These are phyloP conservation scores for Hemitrygon akajei DNA, from an alignment of 2,797 vertebrate species.

Conservation along the genomic window DNA sequence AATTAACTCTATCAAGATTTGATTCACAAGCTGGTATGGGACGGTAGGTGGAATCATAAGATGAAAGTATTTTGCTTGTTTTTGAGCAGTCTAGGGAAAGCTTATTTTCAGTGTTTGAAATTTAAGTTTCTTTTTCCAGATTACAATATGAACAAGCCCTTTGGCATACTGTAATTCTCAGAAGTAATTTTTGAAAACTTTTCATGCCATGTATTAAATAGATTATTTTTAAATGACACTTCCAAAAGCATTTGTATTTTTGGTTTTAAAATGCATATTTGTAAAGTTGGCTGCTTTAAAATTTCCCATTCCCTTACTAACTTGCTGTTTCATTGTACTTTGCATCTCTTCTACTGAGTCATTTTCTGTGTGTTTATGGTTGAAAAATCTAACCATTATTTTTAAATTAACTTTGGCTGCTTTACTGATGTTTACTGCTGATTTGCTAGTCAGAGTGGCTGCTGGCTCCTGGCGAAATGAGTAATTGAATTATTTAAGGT, in stretches of 20 bases:
- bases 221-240: background rate
- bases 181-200: background rate
- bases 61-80: background rate
- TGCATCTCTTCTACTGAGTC: background rate
- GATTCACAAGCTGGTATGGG: background rate
- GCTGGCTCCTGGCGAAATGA: background rate
- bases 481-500: background rate
- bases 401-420: background rate
- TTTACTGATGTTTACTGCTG: background rate
- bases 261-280: background rate
- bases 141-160: background rate
- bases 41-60: background rate
- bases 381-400: background rate
- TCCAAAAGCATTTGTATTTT: background rate
- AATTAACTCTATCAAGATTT: background rate
- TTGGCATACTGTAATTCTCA: conserved; percentile 2
- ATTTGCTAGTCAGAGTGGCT: background rate
- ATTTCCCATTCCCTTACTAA: background rate
- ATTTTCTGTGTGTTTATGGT: background rate
- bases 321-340: background rate
- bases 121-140: background rate
- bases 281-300: background rate
- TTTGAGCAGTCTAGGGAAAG: background rate
- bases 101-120: background rate
- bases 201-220: background rate